A percentile compares a stretch with the other conserved stretches of the same genome.
Evolutionary conservation across 2,888 invertebrate species (phyloP).

Genomic region (Zonitis immaculata): DNA sequence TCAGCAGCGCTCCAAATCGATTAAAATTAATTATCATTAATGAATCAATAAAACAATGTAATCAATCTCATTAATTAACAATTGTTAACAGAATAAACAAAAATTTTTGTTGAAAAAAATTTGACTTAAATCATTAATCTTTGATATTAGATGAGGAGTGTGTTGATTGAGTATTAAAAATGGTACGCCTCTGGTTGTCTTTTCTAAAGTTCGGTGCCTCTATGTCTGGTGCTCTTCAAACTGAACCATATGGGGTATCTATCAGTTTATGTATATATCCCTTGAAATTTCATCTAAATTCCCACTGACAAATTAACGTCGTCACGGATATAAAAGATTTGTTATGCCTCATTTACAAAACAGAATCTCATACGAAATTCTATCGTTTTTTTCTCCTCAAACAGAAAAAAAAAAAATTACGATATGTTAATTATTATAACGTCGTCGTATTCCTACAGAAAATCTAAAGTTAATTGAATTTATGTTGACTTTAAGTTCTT

Average conservation of each 20-base stretch:
- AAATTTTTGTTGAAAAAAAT: background rate
- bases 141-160: too few relatives aligned
- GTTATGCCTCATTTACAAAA: background rate
- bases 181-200: background rate
- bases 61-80: background rate
- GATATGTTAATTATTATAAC: too few relatives aligned
- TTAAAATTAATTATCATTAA: background rate
- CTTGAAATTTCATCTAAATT: background rate
- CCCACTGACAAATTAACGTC: slow-evolving; percentile 6
- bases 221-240: background rate
- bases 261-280: slow-evolving; percentile 6
- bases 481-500: slow-evolving; percentile 19
- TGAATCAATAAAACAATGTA: background rate
- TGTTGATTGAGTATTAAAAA: background rate
- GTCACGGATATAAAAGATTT: background rate
- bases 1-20: background rate
- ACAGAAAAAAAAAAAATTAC: too few relatives aligned
- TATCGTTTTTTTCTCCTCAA: too few relatives aligned
- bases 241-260: slow-evolving; percentile 1
- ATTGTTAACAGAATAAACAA: background rate
- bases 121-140: too few relatives aligned
- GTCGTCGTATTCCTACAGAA: too few relatives aligned
- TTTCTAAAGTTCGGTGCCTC: background rate
- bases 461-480: slow-evolving; percentile 11
- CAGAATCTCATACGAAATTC: background rate